Evolutionary conservation across 53 echinoderm and acorn worm species (phyloP).

Genomic region (Paelopatides confundens): DNA sequence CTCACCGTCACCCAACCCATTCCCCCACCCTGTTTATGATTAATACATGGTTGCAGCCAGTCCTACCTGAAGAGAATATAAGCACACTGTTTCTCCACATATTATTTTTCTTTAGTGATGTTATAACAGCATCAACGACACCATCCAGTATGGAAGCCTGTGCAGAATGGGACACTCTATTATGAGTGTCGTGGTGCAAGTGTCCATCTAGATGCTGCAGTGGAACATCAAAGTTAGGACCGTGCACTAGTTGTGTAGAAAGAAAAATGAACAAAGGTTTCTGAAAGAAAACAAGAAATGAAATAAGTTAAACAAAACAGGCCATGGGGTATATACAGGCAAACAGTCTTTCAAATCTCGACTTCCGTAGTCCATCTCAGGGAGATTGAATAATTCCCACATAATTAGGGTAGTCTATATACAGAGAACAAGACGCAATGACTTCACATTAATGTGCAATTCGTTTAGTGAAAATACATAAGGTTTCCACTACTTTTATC

Average conservation of each 20-base stretch:
- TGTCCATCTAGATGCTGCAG: not conserved
- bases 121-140: slow-evolving; percentile 3
- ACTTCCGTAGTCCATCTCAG: too few species aligned
- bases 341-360: too few species aligned
- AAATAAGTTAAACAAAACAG: not conserved
- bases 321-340: too few species aligned
- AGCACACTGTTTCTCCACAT: slow-evolving; percentile 43
- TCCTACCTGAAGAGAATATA: slow-evolving; percentile 55
- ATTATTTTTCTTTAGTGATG: slow-evolving; percentile 12
- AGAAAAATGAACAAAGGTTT: slow-evolving; percentile 56
- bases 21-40: not conserved
- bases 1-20: too few species aligned
- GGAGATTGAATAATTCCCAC: too few species aligned
- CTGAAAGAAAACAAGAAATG: not conserved
- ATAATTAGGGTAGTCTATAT: too few species aligned
- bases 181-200: not conserved
- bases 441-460: too few species aligned
- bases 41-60: not conserved
- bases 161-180: slow-evolving; percentile 8
- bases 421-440: too few species aligned
- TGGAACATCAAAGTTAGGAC: slow-evolving; percentile 42
- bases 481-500: too few species aligned
- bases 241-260: slow-evolving; percentile 38
- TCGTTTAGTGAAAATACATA: too few species aligned
- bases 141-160: slow-evolving; percentile 26